Conservation (phyloP, 2,797 vertebrate genomes). For the Crocidura indochinensis region DNA sequence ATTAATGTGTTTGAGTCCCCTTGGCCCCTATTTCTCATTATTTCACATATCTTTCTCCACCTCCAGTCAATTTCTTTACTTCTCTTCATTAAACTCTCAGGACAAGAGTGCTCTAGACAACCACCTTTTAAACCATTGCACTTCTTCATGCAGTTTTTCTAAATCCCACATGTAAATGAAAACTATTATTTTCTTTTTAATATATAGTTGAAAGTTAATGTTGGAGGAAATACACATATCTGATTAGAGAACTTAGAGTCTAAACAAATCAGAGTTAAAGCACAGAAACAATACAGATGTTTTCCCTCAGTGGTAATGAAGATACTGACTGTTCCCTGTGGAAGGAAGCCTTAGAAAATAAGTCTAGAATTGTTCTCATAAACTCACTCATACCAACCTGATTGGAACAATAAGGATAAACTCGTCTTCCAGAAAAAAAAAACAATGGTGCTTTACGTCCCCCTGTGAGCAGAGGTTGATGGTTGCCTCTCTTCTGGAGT, state of each 20-base stretch:
- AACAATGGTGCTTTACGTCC: not conserved
- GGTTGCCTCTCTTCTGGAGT: not conserved
- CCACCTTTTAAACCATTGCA: too few relatives aligned
- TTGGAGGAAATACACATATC: not conserved
- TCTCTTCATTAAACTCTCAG: too few relatives aligned
- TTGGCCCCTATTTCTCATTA: too few relatives aligned
- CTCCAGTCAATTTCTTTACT: too few relatives aligned
- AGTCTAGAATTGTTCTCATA: slow-evolving; percentile 52
- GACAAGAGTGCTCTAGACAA: too few relatives aligned
- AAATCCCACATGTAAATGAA: too few relatives aligned
- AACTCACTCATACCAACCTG: slow-evolving; percentile 50
- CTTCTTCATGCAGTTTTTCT: too few relatives aligned
- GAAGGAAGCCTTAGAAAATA: slow-evolving; percentile 45
- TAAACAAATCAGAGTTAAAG: slow-evolving; percentile 29
- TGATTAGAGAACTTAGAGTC: slow-evolving; percentile 25
- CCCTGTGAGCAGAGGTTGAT: not conserved
- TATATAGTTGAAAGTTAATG: not conserved
- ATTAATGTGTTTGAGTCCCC: too few relatives aligned
- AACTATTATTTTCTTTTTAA: not conserved
- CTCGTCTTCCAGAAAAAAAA: not conserved
- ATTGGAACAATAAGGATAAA: slow-evolving; percentile 25
- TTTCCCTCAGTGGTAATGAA: slow-evolving; percentile 17
- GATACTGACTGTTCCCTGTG: not conserved
- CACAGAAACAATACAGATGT: not conserved
- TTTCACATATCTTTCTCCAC: too few relatives aligned